phyloP scores from a whole-genome alignment of 2,888 invertebrate species.

The Euclidia mi region DNA sequence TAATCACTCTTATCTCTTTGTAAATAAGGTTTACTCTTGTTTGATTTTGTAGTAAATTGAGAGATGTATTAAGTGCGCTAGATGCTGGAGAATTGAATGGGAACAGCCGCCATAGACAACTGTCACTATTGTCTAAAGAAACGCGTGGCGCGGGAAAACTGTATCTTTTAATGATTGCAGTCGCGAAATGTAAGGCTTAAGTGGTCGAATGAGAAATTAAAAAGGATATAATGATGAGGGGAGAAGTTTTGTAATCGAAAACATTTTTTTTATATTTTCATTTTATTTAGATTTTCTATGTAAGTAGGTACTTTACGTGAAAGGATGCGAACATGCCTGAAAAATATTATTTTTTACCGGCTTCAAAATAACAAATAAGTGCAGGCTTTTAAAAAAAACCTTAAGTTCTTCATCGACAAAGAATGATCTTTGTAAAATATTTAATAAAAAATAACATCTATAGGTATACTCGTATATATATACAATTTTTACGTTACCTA shows the following conservation, averaged over 20 bases:
- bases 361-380: too few species aligned
- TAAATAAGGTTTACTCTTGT: conserved; percentile 10
- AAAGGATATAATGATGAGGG: conserved; percentile 50
- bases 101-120: conserved; percentile 59
- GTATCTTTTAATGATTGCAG: conserved; percentile 71
- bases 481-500: too few species aligned
- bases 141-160: conserved; percentile 51
- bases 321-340: too few species aligned
- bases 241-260: conserved; percentile 8
- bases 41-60: neutral
- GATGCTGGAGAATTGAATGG: conserved; percentile 64
- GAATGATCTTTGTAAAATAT: too few species aligned
- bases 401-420: too few species aligned
- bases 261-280: conserved; percentile 1
- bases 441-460: too few species aligned
- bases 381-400: too few species aligned
- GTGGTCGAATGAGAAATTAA: conserved; percentile 78
- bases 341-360: too few species aligned
- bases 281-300: too few species aligned
- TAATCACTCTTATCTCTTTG: neutral
- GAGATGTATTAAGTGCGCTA: conserved; percentile 45
- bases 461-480: too few species aligned
- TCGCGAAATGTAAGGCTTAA: conserved; percentile 63
- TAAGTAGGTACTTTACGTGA: too few species aligned
- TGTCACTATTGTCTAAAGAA: conserved; percentile 59